phyloP scores from a whole-genome alignment of 2,113 vertebrate genomes.

The Chlorodrepanis virens region DNA sequence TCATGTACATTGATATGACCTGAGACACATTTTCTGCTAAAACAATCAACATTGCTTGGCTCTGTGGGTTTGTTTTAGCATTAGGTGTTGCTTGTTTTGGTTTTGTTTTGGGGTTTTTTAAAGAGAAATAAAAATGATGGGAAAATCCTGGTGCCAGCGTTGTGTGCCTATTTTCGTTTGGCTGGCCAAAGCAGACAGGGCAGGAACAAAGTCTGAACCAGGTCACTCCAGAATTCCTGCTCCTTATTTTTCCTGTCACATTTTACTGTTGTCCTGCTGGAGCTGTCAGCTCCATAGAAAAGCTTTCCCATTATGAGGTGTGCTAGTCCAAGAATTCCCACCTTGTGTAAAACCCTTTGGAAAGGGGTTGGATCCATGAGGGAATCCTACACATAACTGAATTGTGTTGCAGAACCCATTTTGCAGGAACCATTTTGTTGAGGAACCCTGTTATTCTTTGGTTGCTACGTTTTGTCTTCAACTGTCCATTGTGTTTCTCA shows the following conservation, averaged over 20 bases:
- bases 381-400: background rate
- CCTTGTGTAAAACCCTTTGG: background rate
- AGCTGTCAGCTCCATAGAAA: background rate
- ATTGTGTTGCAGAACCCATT: background rate
- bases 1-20: background rate
- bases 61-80: background rate
- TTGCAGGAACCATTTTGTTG: background rate
- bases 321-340: background rate
- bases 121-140: background rate
- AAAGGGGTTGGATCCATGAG: background rate
- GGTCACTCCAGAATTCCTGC: background rate
- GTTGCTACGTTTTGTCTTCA: background rate
- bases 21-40: background rate
- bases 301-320: background rate
- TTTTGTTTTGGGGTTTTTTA: fast-evolving
- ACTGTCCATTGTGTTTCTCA: background rate
- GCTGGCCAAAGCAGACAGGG: background rate
- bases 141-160: background rate
- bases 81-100: background rate
- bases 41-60: background rate
- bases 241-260: background rate
- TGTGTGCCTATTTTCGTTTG: background rate
- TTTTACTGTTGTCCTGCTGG: background rate
- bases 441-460: background rate
- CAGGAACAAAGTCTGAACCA: background rate